Conservation (phyloP, 2,888 invertebrate species). For the Yponomeuta plumbellus region DNA sequence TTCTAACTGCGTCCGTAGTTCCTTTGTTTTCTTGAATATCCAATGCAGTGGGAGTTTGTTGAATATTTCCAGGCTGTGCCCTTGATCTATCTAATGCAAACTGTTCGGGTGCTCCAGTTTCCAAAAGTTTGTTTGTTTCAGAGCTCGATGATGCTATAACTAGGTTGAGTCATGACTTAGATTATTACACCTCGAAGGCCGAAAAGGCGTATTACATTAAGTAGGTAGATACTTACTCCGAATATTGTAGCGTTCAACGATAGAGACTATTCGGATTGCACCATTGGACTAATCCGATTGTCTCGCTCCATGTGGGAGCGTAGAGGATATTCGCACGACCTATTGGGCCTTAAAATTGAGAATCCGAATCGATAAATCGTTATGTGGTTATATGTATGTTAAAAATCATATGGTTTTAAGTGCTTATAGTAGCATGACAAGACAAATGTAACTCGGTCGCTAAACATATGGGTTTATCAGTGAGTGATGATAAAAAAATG, state of each 20-base stretch:
- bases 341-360: conserved; percentile 28
- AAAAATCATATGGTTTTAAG: conserved; percentile 24
- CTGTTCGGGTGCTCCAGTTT: background rate
- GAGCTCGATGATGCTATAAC: conserved; percentile 36
- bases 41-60: conserved; percentile 4
- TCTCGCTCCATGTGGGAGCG: conserved; percentile 35
- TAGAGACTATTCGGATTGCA: conserved; percentile 20
- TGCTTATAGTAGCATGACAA: conserved; percentile 23
- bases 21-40: conserved; percentile 12
- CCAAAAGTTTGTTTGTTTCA: background rate
- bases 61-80: conserved; percentile 1
- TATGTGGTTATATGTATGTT: conserved; percentile 22
- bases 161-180: conserved; percentile 53
- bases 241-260: conserved; percentile 7
- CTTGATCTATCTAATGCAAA: conserved; percentile 6
- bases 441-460: background rate
- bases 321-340: conserved; percentile 28
- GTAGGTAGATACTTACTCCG: background rate
- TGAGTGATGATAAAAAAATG: conserved; percentile 47
- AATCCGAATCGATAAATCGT: conserved; percentile 26
- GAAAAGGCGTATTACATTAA: conserved; percentile 43
- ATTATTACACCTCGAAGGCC: conserved; percentile 53
- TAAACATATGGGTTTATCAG: conserved; percentile 31
- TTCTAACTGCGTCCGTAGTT: background rate
- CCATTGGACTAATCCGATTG: conserved; percentile 43